These are phyloP conservation scores for Listronotus oregonensis DNA, from an alignment of 1,140 invertebrate genomes.

Conservation along the genomic window DNA sequence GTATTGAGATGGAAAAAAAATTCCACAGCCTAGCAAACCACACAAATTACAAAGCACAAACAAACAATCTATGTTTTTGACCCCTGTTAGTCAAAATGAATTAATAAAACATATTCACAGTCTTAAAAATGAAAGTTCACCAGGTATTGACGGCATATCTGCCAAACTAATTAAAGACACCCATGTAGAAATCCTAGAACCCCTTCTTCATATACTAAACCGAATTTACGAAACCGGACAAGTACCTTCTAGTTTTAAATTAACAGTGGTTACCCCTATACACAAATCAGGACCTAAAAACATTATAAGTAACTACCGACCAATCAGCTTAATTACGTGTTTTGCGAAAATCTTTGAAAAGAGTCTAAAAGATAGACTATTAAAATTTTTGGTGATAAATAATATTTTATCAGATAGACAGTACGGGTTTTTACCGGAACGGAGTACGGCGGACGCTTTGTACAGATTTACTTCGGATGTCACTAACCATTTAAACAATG, in stretches of 20 bases:
- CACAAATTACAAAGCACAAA: not conserved
- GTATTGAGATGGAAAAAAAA: conserved; percentile 2
- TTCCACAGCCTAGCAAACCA: not conserved
- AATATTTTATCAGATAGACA: conserved; percentile 6
- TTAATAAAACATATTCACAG: conserved; percentile 14
- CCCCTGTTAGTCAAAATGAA: conserved; percentile 8
- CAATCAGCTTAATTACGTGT: conserved; percentile 35
- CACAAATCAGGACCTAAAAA: conserved; percentile 16
- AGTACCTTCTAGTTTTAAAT: conserved; percentile 18
- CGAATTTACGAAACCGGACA: conserved; percentile 1
- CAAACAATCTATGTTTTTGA: conserved; percentile 6
- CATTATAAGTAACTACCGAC: conserved; percentile 40
- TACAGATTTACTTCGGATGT: conserved; percentile 30
- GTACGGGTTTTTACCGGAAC: conserved; percentile 34
- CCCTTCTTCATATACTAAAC: conserved; percentile 21
- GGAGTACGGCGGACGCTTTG: conserved; percentile 19
- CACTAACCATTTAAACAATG: conserved; percentile 14
- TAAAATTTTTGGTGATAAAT: conserved; percentile 34
- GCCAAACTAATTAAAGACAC: conserved; percentile 12
- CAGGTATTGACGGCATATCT: conserved; percentile 14
- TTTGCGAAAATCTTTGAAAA: conserved; percentile 44
- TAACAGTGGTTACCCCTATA: conserved; percentile 11
- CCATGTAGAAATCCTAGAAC: not conserved
- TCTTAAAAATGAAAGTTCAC: conserved; percentile 7
- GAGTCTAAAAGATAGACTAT: conserved; percentile 33